phyloP scores from a whole-genome alignment of 2,888 invertebrate genomes.

The Dicyrtoma fusca region DNA sequence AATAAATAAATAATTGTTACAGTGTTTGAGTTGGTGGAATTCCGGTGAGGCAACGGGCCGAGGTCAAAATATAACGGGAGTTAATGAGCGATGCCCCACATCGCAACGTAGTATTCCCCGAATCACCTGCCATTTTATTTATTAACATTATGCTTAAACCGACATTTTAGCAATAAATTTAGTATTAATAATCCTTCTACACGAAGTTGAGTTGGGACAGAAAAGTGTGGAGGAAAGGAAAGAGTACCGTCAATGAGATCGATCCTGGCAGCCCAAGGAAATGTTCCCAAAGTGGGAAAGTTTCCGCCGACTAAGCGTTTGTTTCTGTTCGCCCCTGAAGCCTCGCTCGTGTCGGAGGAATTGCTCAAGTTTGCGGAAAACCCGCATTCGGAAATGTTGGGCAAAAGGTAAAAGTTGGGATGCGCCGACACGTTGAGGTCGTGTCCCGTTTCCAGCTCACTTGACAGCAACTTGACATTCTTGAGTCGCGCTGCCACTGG shows the following conservation, averaged over 20 bases:
- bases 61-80: conserved; percentile 73
- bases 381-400: conserved; percentile 30
- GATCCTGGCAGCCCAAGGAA: conserved; percentile 33
- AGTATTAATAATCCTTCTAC: too few relatives aligned
- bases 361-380: conserved; percentile 9
- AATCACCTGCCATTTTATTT: conserved; percentile 17
- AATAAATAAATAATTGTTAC: conserved; percentile 4
- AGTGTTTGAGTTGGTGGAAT: conserved; percentile 32
- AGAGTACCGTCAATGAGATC: conserved; percentile 26
- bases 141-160: too few relatives aligned
- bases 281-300: conserved; percentile 24
- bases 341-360: background rate
- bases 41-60: conserved; percentile 73
- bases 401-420: conserved; percentile 24
- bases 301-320: conserved; percentile 30
- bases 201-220: too few relatives aligned
- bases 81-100: conserved; percentile 79
- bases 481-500: conserved; percentile 10
- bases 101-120: conserved; percentile 23
- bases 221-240: too few relatives aligned
- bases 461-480: conserved; percentile 15
- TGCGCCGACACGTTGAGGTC: conserved; percentile 1
- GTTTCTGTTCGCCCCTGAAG: background rate
- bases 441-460: conserved; percentile 13
- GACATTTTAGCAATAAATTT: too few relatives aligned